Base-by-base conservation (phyloP, 2,113 vertebrate species). In the Hippoglossus stenolepis region DNA sequence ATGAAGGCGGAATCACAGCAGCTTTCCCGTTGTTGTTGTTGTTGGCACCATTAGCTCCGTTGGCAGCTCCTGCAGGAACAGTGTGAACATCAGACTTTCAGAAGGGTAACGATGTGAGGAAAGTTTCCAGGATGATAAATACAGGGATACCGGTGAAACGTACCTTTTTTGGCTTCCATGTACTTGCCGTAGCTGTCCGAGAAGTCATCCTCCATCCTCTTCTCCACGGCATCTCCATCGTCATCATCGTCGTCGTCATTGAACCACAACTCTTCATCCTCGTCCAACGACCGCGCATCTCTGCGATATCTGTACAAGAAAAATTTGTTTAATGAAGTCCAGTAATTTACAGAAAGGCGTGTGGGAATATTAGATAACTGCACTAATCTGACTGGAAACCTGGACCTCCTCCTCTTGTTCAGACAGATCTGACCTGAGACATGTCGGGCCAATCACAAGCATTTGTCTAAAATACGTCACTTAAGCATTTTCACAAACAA, bases 141-240 rank as follows among this genome's bases (percentile, higher is more conserved):
- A 9, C 10, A 20, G 13, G 35, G 7, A 47, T 0, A 45, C 5
- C 12, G n/a, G 2, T 0, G 14, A 17, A 1, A 14, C 24, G 21
- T 90, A 99, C 98, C 97, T 97, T 99, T 99, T 93, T 98, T 99
- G 75, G 96, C 96, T 88, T 99, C 97, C 95, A 99, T 98, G 91
- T 97, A 99, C 85, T 98, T 99, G 84, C 96, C 96, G 31, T 98
- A 99, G 89, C 95, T 96, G 91, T 99, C 97, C 21, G 97, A 94
- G 91, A 97, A 98, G 82, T 98, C 97, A 54, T 99, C 97, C 74
- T 98, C 98, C 70, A 96, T 90, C 70, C 96, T 94, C 92, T 98
- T 98, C 84, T 99, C 97, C 58, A 96, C 95, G 49, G 95, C 93
- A 60, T 96, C 93, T 82, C 97, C 96, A 71, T 98, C 97, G 0